Evolutionary conservation across 53 echinoderm and acorn worm species (phyloP).

Genomic region (Echinometra lucunter): DNA sequence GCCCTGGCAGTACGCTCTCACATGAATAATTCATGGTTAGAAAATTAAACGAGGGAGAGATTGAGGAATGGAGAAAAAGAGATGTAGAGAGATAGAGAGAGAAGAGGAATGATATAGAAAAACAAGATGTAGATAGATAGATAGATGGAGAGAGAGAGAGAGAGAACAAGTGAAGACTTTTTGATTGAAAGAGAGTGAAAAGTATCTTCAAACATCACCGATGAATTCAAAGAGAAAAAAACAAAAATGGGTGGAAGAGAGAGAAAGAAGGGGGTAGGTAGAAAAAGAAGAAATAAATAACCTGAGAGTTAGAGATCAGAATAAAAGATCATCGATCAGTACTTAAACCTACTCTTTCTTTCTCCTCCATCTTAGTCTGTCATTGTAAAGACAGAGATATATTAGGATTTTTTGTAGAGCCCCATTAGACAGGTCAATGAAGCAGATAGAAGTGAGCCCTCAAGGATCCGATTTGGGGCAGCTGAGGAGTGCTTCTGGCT

Average conservation of each 20-base stretch:
- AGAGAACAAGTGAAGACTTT: neutral
- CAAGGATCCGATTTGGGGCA: neutral
- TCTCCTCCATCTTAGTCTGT: neutral
- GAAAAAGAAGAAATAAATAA: neutral
- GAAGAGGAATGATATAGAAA: neutral
- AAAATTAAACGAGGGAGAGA: neutral
- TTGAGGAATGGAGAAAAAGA: neutral
- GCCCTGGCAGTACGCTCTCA: neutral
- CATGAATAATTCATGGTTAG: neutral
- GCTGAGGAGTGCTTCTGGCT: neutral
- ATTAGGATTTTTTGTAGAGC: constrained; percentile 32
- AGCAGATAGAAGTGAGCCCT: constrained; percentile 17
- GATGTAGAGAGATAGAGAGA: neutral
- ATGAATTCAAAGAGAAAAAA: neutral
- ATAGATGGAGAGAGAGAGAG: neutral
- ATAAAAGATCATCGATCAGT: constrained; percentile 1
- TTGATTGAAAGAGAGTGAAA: neutral
- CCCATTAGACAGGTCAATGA: constrained; percentile 2
- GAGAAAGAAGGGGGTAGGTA: neutral
- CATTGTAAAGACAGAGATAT: neutral
- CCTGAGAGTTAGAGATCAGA: neutral
- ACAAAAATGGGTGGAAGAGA: neutral
- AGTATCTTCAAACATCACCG: neutral
- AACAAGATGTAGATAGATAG: neutral
- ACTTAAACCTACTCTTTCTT: neutral